These are phyloP conservation scores for Malacoraja senta DNA, from an alignment of 2,797 vertebrate genomes.

Conservation along the genomic window DNA sequence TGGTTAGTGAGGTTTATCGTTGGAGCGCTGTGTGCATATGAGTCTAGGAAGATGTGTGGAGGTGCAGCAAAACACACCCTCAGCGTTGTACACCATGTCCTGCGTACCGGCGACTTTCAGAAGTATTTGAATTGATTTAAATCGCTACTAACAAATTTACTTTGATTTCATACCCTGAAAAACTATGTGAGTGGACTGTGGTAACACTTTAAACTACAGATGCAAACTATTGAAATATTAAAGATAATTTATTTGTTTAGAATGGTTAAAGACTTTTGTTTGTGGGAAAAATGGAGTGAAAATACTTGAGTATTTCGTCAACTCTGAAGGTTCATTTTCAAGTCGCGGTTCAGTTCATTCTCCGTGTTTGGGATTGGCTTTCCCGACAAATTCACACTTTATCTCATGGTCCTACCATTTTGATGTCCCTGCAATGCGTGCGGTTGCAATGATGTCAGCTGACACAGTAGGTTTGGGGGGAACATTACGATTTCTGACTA, in stretches of 20 bases:
- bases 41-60: background rate
- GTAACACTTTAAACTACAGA: slow-evolving; percentile 24
- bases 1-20: background rate
- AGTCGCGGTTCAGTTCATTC: background rate
- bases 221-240: slow-evolving; percentile 29
- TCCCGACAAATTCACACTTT: background rate
- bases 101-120: background rate
- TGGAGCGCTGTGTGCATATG: background rate
- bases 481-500: background rate
- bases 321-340: background rate
- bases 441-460: background rate
- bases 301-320: background rate
- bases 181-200: background rate
- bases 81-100: background rate
- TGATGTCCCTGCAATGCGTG: background rate
- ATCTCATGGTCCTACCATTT: background rate
- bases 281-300: background rate
- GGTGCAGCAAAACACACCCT: too few species aligned
- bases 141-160: background rate
- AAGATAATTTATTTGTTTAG: slow-evolving; percentile 33
- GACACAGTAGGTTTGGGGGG: background rate
- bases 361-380: background rate
- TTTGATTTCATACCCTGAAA: background rate
- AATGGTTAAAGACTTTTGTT: slow-evolving; percentile 15
- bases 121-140: slow-evolving; percentile 19